Conservation (phyloP, 2,113 vertebrate species). For the Apteryx owenii region DNA sequence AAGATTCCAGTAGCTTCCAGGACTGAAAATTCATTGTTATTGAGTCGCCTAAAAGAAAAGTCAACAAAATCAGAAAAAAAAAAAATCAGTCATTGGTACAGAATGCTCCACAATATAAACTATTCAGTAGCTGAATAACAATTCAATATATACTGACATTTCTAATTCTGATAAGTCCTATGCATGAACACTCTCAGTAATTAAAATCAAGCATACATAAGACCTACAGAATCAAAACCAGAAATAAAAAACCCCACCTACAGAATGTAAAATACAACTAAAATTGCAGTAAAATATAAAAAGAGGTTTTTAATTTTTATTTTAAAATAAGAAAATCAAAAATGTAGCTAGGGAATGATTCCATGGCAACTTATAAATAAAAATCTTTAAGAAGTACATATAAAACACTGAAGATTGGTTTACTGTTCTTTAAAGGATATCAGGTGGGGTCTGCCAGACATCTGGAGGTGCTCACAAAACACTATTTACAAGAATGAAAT, state of each 20-base stretch:
- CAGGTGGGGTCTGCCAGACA: constrained; percentile 42
- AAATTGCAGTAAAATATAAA: neutral
- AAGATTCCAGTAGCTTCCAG: constrained; percentile 97
- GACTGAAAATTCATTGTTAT: constrained; percentile 98
- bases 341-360: neutral
- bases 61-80: constrained; percentile 3
- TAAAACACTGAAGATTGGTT: constrained; percentile 44
- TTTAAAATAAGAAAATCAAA: neutral
- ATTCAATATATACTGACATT: neutral
- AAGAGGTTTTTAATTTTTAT: neutral
- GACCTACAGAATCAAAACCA: neutral
- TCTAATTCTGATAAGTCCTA: neutral
- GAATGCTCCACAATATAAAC: neutral
- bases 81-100: neutral
- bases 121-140: neutral
- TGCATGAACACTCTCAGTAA: neutral
- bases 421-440: constrained; percentile 40
- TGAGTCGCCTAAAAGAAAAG: constrained; percentile 84
- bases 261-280: neutral
- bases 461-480: constrained; percentile 57
- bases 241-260: neutral
- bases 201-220: neutral
- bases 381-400: constrained; percentile 1
- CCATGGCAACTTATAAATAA: constrained; percentile 34
- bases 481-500: constrained; percentile 27